These are phyloP conservation scores for Chroicocephalus ridibundus DNA, from an alignment of 2,113 vertebrate species.

Conservation along the genomic window DNA sequence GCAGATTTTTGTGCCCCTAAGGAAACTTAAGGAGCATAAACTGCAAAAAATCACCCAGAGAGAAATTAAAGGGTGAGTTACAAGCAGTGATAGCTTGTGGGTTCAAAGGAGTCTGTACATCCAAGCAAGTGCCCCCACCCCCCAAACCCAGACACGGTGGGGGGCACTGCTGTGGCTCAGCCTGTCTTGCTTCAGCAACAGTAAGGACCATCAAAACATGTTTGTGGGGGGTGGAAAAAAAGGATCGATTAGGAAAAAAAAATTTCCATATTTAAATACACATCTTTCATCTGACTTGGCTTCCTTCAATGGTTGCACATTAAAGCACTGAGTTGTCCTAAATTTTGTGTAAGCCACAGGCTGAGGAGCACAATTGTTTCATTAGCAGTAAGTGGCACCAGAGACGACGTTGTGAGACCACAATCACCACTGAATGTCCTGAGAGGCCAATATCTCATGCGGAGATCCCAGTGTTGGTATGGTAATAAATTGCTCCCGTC, in stretches of 20 bases:
- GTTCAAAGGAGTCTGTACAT: background rate
- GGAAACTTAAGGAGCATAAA: background rate
- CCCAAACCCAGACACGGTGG: background rate
- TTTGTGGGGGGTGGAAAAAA: fast-evolving
- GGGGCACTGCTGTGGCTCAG: background rate
- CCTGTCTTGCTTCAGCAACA: background rate
- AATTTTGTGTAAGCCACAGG: background rate
- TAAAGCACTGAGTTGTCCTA: background rate
- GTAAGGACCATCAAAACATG: background rate
- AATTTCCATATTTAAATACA: background rate
- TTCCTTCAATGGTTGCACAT: background rate
- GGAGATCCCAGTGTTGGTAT: background rate
- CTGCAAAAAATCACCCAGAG: background rate
- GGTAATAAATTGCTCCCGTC: background rate
- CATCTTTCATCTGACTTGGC: background rate
- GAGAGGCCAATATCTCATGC: background rate
- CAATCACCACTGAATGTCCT: background rate
- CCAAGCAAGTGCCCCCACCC: background rate
- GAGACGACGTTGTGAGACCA: background rate
- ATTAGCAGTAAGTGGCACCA: background rate
- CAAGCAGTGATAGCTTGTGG: background rate
- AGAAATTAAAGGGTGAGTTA: background rate
- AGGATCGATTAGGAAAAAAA: background rate
- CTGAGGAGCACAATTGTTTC: background rate
- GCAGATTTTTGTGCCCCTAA: background rate